These are phyloP conservation scores for Carlito syrichta DNA, from an alignment of 2,113 vertebrate genomes.

Conservation along the genomic window DNA sequence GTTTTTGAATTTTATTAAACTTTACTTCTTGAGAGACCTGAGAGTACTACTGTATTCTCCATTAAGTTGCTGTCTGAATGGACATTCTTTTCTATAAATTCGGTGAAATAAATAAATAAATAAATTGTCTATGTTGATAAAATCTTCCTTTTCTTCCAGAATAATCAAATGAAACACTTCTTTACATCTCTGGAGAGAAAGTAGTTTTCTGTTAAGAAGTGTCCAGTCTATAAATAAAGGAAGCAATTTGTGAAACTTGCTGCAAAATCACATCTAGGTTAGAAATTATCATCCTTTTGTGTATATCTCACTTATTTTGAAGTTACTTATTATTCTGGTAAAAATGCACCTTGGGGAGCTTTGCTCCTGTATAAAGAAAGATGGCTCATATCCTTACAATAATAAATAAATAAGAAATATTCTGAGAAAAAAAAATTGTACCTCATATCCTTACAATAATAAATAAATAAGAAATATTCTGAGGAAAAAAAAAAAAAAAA, in stretches of 20 bases:
- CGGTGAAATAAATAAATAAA: neutral
- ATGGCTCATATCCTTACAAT: no score
- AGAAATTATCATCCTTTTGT: neutral
- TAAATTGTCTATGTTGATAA: neutral
- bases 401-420: no score
- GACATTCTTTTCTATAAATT: neutral
- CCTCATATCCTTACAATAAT: no score
- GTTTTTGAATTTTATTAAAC: neutral
- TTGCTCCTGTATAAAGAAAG: neutral
- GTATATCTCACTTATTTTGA: constrained; percentile 3
- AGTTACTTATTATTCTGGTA: neutral
- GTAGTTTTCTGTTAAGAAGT: neutral
- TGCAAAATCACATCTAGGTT: neutral
- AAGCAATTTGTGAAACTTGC: neutral
- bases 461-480: no score
- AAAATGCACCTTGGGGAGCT: neutral
- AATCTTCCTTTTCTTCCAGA: neutral
- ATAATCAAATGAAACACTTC: neutral
- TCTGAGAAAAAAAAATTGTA: no score
- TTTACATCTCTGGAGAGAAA: neutral
- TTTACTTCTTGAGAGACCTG: neutral
- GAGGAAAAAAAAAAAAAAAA: no score
- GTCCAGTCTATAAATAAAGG: neutral
- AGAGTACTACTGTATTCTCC: neutral
- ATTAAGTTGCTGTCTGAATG: neutral